phyloP scores from a whole-genome alignment of 2,888 invertebrate genomes.

The Ennomos quercinarius region DNA sequence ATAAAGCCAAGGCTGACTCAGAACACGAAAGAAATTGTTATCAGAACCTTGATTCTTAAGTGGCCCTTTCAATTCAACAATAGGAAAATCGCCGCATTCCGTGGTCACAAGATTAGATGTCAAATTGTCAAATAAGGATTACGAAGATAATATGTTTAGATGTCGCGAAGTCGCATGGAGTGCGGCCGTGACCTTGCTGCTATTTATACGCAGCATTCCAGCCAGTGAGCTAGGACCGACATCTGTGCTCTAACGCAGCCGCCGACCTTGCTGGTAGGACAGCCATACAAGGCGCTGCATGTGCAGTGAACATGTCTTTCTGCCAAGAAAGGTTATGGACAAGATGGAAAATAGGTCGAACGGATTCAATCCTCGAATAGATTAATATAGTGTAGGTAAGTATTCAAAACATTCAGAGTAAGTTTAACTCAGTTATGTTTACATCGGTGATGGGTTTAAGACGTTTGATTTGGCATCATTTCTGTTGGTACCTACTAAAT shows the following conservation, averaged over 20 bases:
- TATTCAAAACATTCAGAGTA: slow-evolving; percentile 10
- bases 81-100: slow-evolving; percentile 18
- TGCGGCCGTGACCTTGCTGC: slow-evolving; percentile 62
- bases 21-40: slow-evolving; percentile 32
- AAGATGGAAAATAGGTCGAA: slow-evolving; percentile 41
- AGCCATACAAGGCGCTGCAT: slow-evolving; percentile 51
- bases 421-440: slow-evolving; percentile 13
- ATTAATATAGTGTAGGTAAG: not conserved
- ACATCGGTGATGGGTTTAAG: not conserved
- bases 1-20: slow-evolving; percentile 16
- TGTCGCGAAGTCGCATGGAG: slow-evolving; percentile 46
- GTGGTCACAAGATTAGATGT: slow-evolving; percentile 23
- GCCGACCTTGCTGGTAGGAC: slow-evolving; percentile 54
- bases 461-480: not conserved
- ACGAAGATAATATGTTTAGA: slow-evolving; percentile 42
- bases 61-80: not conserved
- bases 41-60: slow-evolving; percentile 17
- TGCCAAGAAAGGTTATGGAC: slow-evolving; percentile 41
- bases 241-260: slow-evolving; percentile 53
- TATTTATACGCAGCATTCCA: slow-evolving; percentile 65
- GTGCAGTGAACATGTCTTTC: slow-evolving; percentile 38
- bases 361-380: slow-evolving; percentile 12
- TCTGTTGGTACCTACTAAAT: slow-evolving; percentile 3
- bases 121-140: slow-evolving; percentile 47
- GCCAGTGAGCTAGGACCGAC: slow-evolving; percentile 53